These are phyloP conservation scores for Danio choprae DNA, from an alignment of 2,797 vertebrate species.

Conservation along the genomic window DNA sequence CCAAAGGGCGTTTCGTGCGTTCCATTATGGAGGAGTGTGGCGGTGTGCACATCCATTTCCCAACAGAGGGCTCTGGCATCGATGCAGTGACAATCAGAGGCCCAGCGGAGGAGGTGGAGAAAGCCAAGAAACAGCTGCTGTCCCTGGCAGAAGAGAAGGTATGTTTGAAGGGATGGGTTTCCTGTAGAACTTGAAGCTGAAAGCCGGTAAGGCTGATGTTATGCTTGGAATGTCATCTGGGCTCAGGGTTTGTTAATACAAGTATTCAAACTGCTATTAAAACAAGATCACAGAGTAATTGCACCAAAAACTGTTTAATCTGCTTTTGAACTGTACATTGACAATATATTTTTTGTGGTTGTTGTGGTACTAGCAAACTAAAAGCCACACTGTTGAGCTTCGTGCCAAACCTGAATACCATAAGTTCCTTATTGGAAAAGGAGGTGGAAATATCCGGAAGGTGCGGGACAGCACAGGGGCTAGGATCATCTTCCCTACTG, in stretches of 20 bases:
- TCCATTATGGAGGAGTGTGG: constrained; percentile 99
- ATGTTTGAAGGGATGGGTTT: constrained; percentile 48
- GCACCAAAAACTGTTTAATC: not conserved
- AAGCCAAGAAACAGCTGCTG: constrained; percentile 94
- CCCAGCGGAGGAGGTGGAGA: constrained; percentile 93
- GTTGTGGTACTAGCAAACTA: constrained; percentile 86
- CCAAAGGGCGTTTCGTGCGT: constrained; percentile 97
- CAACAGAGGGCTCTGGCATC: constrained; percentile 94
- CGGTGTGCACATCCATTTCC: constrained; percentile 98
- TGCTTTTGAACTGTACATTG: not conserved
- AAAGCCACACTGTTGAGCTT: constrained; percentile 94
- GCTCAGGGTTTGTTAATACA: not conserved
- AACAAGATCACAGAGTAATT: not conserved
- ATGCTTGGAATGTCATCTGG: not conserved
- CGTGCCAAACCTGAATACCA: constrained; percentile 98
- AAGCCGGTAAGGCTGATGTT: not conserved
- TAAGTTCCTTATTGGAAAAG: constrained; percentile 98
- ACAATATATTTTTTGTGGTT: not conserved
- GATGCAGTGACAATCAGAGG: constrained; percentile 97
- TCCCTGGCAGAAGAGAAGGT: constrained; percentile 99
- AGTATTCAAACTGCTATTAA: constrained; percentile 16
- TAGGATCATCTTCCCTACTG: constrained; percentile 93
- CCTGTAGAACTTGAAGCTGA: constrained; percentile 27
- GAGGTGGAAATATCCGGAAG: constrained; percentile 96
- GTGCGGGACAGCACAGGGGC: constrained; percentile 96